Evolutionary conservation across 2,888 invertebrate genomes (phyloP), one percentile per base, ranked within the genome.

Genomic region (Hecatera dysodea): DNA sequence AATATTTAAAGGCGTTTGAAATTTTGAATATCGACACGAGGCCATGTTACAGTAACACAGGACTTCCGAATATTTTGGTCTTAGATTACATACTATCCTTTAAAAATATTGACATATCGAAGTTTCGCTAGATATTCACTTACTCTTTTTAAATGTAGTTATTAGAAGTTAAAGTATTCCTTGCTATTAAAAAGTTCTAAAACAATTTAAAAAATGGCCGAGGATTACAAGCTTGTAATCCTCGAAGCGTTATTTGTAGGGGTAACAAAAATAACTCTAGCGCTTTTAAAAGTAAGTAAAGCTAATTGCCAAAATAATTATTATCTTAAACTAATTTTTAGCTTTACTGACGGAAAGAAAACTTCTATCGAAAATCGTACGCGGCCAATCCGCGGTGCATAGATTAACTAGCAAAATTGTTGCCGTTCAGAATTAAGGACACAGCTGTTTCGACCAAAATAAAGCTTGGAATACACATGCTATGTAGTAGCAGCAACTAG

Each of bases 11-110:
- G 70, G 48, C n/a, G 55, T 72, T 71, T 67, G n/a, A n/a, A n/a
- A n/a, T n/a, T n/a, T n/a, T n/a, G 67, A 72, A 62, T 83, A 78
- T 48, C 75, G 81, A 64, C 67, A 72, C 67, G 52, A 48, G 24
- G 61, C 53, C 80, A 64, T 39, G 15, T 9, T 17, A 33, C n/a
- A 29, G 66, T 75, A 71, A 80, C 66, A 48, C 39, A 69, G 33
- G 52, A 65, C 60, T 83, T 81, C 71, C 81, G 46, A 83, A 83
- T 79, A 83, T 66, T 73, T 79, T 83, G 76, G 56, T 74, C 67
- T 27, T 68, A 72, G 71, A 67, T 53, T 61, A 24, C 52, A 70
- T 70, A 36, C 11, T 42, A 72, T 48, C 29, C 19, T 71, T 65
- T 71, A 61, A 56, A 48, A 48, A 17, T 42, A 67, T 48, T 53